Conservation (phyloP, 2,797 vertebrate genomes). For the Malurus leucopterus region DNA sequence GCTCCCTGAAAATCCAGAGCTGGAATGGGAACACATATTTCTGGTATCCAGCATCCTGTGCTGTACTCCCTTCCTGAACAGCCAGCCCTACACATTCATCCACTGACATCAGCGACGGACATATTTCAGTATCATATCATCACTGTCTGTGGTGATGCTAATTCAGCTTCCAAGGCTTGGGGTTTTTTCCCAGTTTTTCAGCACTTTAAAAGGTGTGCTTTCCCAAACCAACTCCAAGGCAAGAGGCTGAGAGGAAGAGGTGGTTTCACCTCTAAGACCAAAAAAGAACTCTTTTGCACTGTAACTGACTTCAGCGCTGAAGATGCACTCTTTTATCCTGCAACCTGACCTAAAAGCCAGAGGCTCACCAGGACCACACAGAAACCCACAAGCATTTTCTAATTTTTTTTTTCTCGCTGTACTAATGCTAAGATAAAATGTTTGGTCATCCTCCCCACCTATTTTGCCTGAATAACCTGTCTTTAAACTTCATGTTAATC, state of each 20-base stretch:
- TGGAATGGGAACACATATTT: background rate
- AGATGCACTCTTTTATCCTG: background rate
- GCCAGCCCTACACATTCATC: background rate
- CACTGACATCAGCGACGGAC: background rate
- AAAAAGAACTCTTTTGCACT: background rate
- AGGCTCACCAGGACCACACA: background rate
- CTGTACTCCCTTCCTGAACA: background rate
- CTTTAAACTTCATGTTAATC: background rate
- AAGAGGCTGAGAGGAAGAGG: background rate
- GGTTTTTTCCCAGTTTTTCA: background rate
- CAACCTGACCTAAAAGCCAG: background rate
- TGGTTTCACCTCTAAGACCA: background rate
- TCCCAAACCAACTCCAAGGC: background rate
- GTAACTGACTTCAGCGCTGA: background rate
- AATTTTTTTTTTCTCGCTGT: background rate
- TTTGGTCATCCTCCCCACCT: background rate
- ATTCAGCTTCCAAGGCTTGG: background rate
- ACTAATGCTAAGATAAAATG: rapidly evolving
- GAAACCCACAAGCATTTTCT: background rate
- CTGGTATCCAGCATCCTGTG: background rate
- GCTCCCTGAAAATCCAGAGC: background rate
- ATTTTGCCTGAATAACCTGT: background rate
- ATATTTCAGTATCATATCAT: too few relatives aligned
- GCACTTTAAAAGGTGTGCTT: background rate
- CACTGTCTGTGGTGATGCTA: background rate